Conservation (phyloP, 2,797 vertebrate species). For the Neosalanx taihuensis region DNA sequence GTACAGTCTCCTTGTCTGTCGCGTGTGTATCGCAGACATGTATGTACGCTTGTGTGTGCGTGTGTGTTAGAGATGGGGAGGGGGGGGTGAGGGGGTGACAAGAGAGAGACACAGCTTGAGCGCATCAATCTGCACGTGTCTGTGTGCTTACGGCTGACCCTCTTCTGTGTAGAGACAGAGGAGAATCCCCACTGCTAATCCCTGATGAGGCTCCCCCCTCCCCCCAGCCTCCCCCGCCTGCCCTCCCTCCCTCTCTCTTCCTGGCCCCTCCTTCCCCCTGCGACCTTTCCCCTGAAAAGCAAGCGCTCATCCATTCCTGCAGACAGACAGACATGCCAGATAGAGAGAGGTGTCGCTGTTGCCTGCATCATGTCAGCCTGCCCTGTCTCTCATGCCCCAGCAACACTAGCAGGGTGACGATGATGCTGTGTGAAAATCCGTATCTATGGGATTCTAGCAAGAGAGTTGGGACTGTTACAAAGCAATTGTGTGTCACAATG, state of each 20-base stretch:
- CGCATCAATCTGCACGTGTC: constrained; percentile 30
- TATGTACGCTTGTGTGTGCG: not conserved
- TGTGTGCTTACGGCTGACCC: constrained; percentile 36
- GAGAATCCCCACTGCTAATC: constrained; percentile 52
- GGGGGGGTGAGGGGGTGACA: not conserved
- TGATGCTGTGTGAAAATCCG: not conserved
- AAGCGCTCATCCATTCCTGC: constrained; percentile 18
- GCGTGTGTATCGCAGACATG: not conserved
- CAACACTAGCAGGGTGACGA: not conserved
- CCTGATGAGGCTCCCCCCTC: constrained; percentile 25
- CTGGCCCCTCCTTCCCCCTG: constrained; percentile 7
- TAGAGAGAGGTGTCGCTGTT: constrained; percentile 2
- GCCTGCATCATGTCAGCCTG: constrained; percentile 2
- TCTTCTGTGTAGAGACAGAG: constrained; percentile 29
- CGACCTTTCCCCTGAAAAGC: constrained; percentile 55
- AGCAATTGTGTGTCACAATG: constrained; percentile 5
- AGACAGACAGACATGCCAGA: constrained; percentile 17
- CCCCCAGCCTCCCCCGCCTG: constrained; percentile 4
- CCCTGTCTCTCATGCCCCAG: not conserved
- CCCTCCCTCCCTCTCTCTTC: constrained; percentile 5
- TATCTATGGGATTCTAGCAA: too few relatives aligned
- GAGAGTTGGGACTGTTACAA: too few relatives aligned
- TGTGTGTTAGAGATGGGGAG: not conserved
- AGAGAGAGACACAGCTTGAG: constrained; percentile 11
- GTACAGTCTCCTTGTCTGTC: not conserved